phyloP scores from a whole-genome alignment of 2,113 vertebrate species.

The Phoenicopterus ruber region DNA sequence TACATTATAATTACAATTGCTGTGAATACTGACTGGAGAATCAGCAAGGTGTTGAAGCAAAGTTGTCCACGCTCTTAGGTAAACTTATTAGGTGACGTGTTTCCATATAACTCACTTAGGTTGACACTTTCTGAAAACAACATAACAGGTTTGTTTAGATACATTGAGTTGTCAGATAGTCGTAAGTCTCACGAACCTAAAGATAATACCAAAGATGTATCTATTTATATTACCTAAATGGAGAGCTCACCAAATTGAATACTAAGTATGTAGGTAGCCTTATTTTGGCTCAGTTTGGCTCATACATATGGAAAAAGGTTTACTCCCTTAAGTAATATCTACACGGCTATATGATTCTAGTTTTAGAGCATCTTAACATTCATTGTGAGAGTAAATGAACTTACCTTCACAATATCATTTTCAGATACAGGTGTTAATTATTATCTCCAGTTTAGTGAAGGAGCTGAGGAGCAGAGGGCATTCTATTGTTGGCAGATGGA shows the following conservation, averaged over 20 bases:
- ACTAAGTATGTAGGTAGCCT: background rate
- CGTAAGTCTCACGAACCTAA: background rate
- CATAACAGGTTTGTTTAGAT: background rate
- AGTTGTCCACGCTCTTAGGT: background rate
- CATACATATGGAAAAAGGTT: background rate
- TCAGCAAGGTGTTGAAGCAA: background rate
- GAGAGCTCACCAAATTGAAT: background rate
- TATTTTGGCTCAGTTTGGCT: background rate
- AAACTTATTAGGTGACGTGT: background rate
- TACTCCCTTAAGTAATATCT: background rate
- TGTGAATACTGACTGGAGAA: background rate
- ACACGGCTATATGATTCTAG: background rate
- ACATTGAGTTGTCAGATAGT: background rate
- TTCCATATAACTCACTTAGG: background rate
- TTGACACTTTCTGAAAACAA: background rate
- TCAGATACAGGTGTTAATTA: background rate
- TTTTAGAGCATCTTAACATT: background rate
- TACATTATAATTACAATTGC: background rate
- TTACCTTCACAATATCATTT: background rate
- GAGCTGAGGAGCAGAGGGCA: background rate
- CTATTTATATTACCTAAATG: background rate
- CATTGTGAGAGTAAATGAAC: background rate
- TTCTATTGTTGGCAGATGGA: background rate
- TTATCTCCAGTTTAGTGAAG: background rate
- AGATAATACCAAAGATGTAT: background rate